Conservation (phyloP, 2,113 vertebrate species). For the Tautogolabrus adspersus region DNA sequence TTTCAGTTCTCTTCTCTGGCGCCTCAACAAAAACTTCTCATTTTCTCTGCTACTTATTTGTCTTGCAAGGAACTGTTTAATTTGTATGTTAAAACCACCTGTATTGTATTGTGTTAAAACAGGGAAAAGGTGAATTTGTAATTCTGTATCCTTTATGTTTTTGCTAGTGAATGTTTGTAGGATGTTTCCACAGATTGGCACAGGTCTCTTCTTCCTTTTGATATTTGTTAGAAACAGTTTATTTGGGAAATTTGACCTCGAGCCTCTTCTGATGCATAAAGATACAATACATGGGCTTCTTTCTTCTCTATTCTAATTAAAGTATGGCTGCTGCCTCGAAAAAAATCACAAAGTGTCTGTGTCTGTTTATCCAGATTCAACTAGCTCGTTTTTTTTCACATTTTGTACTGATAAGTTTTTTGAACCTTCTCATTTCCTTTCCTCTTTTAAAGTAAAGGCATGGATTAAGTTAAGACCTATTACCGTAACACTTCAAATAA, state of each 20-base stretch:
- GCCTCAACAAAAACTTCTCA: neutral
- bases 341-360: too few relatives aligned
- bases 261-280: neutral
- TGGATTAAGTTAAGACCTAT: too few relatives aligned
- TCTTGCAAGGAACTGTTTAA: constrained; percentile 9
- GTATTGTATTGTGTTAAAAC: neutral
- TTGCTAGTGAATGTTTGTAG: neutral
- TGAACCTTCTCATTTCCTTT: too few relatives aligned
- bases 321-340: constrained; percentile 28
- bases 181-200: neutral
- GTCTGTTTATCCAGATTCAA: too few relatives aligned
- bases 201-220: neutral
- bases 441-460: too few relatives aligned
- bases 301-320: constrained; percentile 12
- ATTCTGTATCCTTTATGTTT: neutral
- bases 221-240: neutral
- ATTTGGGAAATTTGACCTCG: neutral
- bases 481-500: too few relatives aligned
- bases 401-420: too few relatives aligned
- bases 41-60: constrained; percentile 2
- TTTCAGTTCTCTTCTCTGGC: neutral
- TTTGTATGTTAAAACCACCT: constrained; percentile 9
- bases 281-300: neutral
- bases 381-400: too few relatives aligned
- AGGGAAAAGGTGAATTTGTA: neutral